Conservation (phyloP, 2,113 vertebrate species). For the Engystomops pustulosus region DNA sequence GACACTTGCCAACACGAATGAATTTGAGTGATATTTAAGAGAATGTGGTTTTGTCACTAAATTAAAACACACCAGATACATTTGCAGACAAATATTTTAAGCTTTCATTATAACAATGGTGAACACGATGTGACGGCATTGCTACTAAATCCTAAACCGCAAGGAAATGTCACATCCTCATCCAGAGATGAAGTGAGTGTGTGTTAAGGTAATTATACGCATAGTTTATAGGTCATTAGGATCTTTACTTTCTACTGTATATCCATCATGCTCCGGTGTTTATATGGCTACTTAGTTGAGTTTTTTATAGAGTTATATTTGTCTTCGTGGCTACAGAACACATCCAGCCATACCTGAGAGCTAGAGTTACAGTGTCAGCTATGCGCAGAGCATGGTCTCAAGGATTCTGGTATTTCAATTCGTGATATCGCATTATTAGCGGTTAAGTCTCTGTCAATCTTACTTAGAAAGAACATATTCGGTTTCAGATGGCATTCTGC, state of each 20-base stretch:
- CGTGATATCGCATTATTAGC: conserved; percentile 28
- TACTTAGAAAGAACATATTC: conserved; percentile 20
- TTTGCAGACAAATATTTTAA: conserved; percentile 20
- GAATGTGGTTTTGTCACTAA: conserved; percentile 23
- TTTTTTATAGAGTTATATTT: neutral
- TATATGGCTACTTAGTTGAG: neutral
- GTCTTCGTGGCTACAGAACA: neutral
- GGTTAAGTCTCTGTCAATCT: conserved; percentile 41
- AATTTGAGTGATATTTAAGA: conserved; percentile 43
- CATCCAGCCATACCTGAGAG: neutral
- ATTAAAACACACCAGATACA: conserved; percentile 15
- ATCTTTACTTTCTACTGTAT: neutral
- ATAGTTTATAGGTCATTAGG: neutral
- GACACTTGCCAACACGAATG: conserved; percentile 15
- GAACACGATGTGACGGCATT: neutral
- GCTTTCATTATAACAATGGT: conserved; percentile 5
- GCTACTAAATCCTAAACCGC: conserved; percentile 19
- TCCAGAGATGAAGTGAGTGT: neutral
- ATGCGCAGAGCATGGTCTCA: neutral
- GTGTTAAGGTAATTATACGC: conserved; percentile 19
- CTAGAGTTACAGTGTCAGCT: neutral
- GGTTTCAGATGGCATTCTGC: conserved; percentile 6
- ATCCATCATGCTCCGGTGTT: neutral
- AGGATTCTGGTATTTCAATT: conserved; percentile 27
- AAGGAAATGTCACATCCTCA: conserved; percentile 10